A percentile compares a stretch with the other conserved stretches of the same genome.
Conservation (phyloP, 2,113 vertebrate genomes). For the Tetrax tetrax region DNA sequence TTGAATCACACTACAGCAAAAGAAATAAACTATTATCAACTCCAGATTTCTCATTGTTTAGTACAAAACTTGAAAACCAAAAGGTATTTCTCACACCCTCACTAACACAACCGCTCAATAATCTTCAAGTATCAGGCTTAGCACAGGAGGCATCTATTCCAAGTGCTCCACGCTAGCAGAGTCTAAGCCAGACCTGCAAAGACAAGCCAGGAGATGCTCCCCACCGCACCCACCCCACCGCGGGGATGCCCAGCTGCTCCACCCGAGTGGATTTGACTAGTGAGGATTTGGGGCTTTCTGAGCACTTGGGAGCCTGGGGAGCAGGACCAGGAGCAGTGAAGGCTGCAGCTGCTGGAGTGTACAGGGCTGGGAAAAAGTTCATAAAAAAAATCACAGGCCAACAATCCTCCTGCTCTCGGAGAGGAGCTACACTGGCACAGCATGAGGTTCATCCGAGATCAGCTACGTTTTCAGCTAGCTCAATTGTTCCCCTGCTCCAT, state of each 20-base stretch:
- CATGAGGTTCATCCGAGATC: neutral
- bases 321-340: neutral
- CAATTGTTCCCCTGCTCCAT: neutral
- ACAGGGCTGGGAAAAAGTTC: neutral
- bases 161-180: neutral
- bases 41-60: neutral
- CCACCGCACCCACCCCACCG: rapidly evolving
- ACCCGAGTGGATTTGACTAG: too few species aligned
- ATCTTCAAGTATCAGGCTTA: neutral
- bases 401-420: neutral
- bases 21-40: rapidly evolving
- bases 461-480: neutral
- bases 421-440: neutral
- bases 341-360: neutral
- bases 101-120: neutral
- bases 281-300: neutral
- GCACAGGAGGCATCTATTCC: neutral
- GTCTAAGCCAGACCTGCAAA: neutral
- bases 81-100: neutral
- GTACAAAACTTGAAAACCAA: neutral
- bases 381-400: neutral
- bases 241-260: neutral
- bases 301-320: neutral
- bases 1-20: neutral
- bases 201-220: neutral